Evolutionary conservation across 2,113 vertebrate genomes (phyloP).

Genomic region (Syngnathoides biaculeatus): DNA sequence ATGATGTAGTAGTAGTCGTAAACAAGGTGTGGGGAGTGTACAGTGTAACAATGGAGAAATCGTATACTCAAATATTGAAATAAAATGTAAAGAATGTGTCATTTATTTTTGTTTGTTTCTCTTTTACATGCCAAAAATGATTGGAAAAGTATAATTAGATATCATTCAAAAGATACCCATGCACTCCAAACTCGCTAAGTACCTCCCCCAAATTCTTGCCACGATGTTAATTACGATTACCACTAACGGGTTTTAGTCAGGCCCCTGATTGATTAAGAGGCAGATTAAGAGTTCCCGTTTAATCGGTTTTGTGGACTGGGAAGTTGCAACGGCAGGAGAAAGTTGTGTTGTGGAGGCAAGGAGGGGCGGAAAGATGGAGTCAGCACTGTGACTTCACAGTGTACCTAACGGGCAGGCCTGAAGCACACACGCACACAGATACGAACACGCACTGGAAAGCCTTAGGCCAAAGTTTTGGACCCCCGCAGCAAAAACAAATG

Average conservation of each 20-base stretch:
- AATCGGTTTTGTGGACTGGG: neutral
- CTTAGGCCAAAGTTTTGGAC: slow-evolving; percentile 37
- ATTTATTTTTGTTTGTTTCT: no score
- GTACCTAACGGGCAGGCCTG: slow-evolving; percentile 59
- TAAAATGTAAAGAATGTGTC: no score
- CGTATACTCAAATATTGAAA: no score
- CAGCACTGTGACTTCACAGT: slow-evolving; percentile 58
- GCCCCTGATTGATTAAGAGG: no score
- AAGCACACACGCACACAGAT: slow-evolving; percentile 32
- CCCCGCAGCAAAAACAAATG: slow-evolving; percentile 51
- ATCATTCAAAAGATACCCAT: no score
- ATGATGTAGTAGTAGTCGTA: no score
- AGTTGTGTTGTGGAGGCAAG: neutral
- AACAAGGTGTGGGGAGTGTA: no score
- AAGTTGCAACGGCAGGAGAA: neutral
- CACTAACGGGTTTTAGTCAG: neutral
- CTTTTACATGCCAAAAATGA: no score
- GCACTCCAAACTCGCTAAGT: no score
- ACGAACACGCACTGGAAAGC: neutral
- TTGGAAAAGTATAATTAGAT: no score
- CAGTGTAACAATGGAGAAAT: no score
- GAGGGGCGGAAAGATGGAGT: slow-evolving; percentile 30
- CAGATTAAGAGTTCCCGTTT: neutral
- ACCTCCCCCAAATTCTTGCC: no score
- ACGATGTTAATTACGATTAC: neutral